These are phyloP conservation scores for Molossus alvarezi DNA, from an alignment of 2,797 vertebrate species.

Conservation along the genomic window DNA sequence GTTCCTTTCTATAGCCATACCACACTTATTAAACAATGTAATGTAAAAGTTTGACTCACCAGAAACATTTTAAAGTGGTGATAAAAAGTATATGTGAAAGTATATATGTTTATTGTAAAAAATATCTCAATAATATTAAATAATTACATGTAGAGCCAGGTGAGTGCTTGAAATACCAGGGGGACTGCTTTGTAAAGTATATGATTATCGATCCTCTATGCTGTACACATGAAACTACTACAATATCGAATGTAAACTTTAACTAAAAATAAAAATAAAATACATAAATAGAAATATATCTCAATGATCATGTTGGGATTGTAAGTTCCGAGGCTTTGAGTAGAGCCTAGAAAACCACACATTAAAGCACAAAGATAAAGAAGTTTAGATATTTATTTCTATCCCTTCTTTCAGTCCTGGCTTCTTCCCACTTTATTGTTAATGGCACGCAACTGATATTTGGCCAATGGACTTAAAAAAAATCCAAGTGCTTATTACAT, in stretches of 20 bases:
- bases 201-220: too few species aligned
- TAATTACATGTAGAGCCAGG: too few species aligned
- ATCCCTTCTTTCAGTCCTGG: not conserved
- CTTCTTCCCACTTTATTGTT: not conserved
- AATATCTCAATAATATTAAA: not conserved
- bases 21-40: constrained; percentile 38
- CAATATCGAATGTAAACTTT: too few species aligned
- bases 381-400: not conserved
- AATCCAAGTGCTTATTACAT: not conserved
- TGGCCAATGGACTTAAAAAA: not conserved
- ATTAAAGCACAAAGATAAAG: not conserved
- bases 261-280: too few species aligned
- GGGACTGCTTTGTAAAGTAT: too few species aligned
- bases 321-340: not conserved
- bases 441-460: constrained; percentile 24
- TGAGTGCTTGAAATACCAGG: too few species aligned
- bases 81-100: not conserved
- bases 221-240: not conserved
- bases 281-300: not conserved
- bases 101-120: not conserved
- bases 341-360: not conserved
- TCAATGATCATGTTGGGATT: not conserved
- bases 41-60: not conserved
- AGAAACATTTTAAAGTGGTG: too few species aligned
- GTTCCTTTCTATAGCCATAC: not conserved